Evolutionary conservation across 2,888 invertebrate species (phyloP).

Genomic region (Onthophagus sagittarius): DNA sequence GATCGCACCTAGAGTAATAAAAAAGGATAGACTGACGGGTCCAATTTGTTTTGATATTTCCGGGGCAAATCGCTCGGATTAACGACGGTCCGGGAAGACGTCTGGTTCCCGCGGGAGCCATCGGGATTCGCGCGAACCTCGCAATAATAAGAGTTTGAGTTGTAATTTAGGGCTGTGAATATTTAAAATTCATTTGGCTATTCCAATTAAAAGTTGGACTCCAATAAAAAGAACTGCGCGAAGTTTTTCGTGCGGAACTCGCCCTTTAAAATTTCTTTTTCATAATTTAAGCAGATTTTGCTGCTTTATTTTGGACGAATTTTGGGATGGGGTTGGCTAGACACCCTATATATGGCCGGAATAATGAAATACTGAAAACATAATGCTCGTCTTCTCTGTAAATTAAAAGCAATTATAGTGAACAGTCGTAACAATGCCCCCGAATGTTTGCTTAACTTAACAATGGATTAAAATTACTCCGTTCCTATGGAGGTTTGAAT

Average conservation of each 20-base stretch:
- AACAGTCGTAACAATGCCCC: conserved; percentile 48
- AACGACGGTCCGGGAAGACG: not conserved
- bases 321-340: no score
- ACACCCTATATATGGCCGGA: not conserved
- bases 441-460: conserved; percentile 49
- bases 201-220: conserved; percentile 36
- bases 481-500: conserved; percentile 49
- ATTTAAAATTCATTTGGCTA: conserved; percentile 34
- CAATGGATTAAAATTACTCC: conserved; percentile 51
- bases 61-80: conserved; percentile 8
- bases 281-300: no score
- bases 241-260: not conserved
- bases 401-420: conserved; percentile 51
- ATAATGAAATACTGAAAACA: conserved; percentile 23
- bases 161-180: conserved; percentile 26
- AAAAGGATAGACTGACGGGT: not conserved
- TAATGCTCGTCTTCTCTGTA: conserved; percentile 45
- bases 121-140: not conserved
- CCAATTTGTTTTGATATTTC: conserved; percentile 13
- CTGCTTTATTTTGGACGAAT: no score
- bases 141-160: conserved; percentile 16
- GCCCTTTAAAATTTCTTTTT: not conserved
- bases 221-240: conserved; percentile 30
- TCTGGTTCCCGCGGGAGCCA: conserved; percentile 1
- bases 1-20: not conserved